Percentiles rank a stretch among this genome's conserved stretches.
Evolutionary conservation across 2,888 invertebrate species (phyloP).

Genomic region (Ferrisia virgata): DNA sequence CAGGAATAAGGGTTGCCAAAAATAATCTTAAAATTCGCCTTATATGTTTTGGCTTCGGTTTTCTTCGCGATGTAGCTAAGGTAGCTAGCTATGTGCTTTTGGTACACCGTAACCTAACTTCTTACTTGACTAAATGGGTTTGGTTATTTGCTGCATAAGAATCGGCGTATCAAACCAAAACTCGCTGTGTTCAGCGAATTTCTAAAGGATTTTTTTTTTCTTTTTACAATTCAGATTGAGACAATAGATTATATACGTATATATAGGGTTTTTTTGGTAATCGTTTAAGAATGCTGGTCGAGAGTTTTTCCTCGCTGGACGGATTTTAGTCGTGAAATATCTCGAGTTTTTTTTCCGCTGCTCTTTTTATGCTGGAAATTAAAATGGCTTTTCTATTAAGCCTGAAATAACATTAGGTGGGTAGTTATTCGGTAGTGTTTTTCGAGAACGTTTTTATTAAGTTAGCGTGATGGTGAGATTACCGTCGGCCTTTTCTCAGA

Average conservation of each 20-base stretch:
- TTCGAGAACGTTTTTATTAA: neutral
- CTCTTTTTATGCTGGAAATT: neutral
- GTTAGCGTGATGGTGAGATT: neutral
- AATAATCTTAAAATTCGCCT: constrained; percentile 21
- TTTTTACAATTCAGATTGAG: neutral
- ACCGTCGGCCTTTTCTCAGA: neutral
- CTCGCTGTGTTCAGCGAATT: neutral
- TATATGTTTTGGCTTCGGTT: neutral
- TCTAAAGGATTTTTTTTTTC: neutral
- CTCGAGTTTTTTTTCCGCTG: neutral
- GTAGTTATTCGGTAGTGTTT: neutral
- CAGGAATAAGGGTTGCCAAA: constrained; percentile 17
- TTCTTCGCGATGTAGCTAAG: neutral
- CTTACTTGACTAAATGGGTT: neutral
- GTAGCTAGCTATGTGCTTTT: neutral
- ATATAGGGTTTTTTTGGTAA: neutral
- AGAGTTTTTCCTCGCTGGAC: neutral
- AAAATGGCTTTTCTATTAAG: neutral
- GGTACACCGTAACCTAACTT: neutral
- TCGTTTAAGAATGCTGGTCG: neutral
- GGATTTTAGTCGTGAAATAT: neutral
- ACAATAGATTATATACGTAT: neutral
- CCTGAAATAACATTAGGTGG: neutral
- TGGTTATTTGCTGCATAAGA: constrained; percentile 3
- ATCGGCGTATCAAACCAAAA: neutral